Evolutionary conservation across 2,113 vertebrate genomes (phyloP), one percentile per base, ranked within the genome.

Genomic region (Microtus ochrogaster): DNA sequence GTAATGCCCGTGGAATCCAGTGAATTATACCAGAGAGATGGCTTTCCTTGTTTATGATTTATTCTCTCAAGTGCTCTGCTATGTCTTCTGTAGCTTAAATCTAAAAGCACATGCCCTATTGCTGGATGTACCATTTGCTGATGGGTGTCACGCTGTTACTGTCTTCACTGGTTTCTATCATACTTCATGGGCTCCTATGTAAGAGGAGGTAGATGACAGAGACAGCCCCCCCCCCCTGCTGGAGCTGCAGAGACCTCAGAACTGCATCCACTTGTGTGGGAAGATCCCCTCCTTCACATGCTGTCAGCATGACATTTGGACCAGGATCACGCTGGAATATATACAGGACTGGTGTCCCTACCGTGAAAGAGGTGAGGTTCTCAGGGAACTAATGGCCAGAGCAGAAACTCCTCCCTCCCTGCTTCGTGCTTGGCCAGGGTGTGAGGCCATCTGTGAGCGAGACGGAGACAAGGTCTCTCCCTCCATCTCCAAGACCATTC

Each of bases 91-190:
- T 21, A 65, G 7, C 16, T 61, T 10, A 49, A 2, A 4, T 33
- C 24, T 73, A 26, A 47, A 44, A 10, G 10, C 4, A 30, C 3
- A 0, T 0, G 12, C 11, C 16, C 65, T 3, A 2, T 13, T 36
- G 3, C 3, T 0, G 0, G 3, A 0, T 2, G 2, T 7, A 12
- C 16, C 33, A 2, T 17, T 4, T 3, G 39, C 10, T 8, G 2
- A 0, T 3, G 21, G 33, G 12, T 8, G 4, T 1, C 5, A 0
- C 5, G 22, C 9, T 28, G 0, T 41, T 22, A 3, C 9, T 6
- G 6, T 7, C 0, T 0, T 7, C 3, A 3, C 6, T 7, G 16
- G 33, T 5, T 9, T 22, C 78, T 36, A 7, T 36, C 13, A 39
- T 5, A 44, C 41, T 47, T 39, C 4, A 11, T 5, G 10, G 44